Evolutionary conservation across 1,140 invertebrate species (phyloP).

Genomic region (Procambarus virginalis): DNA sequence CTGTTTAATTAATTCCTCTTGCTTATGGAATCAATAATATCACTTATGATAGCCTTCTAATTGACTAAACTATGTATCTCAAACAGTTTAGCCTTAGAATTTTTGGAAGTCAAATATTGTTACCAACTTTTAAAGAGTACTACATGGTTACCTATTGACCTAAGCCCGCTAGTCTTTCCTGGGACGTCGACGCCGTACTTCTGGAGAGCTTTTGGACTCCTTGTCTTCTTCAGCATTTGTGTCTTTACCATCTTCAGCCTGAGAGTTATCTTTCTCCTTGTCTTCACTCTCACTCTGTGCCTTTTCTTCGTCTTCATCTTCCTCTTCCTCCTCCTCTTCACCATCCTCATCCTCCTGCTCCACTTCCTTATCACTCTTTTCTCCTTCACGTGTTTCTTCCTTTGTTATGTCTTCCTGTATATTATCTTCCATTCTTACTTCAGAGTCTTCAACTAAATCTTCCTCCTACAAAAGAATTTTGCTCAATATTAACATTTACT

Average conservation of each 20-base stretch:
- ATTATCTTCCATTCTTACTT: slow-evolving; percentile 17
- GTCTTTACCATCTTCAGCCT: slow-evolving; percentile 56
- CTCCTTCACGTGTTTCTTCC: slow-evolving; percentile 57
- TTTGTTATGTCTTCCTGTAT: slow-evolving; percentile 73
- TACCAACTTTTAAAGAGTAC: neutral
- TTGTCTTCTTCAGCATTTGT: slow-evolving; percentile 70
- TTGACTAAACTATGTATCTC: neutral
- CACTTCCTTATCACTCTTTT: slow-evolving; percentile 69
- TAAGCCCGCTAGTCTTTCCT: slow-evolving; percentile 77
- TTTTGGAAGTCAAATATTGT: neutral
- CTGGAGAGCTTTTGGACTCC: slow-evolving; percentile 74
- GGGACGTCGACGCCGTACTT: slow-evolving; percentile 78
- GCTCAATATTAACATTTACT: too few species aligned
- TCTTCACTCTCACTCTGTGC: slow-evolving; percentile 30
- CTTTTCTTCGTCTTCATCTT: slow-evolving; percentile 31
- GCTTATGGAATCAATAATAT: neutral
- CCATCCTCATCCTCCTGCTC: slow-evolving; percentile 61
- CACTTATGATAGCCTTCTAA: neutral
- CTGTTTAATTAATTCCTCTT: neutral
- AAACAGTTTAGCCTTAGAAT: neutral
- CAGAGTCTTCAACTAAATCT: slow-evolving; percentile 55
- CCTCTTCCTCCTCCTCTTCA: slow-evolving; percentile 19
- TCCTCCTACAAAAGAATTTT: slow-evolving; percentile 43
- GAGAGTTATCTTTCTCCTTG: slow-evolving; percentile 72
- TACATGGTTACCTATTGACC: neutral